Evolutionary conservation across 2,888 invertebrate species (phyloP), one percentile per base, ranked within the genome.

Genomic region (Aphrophora alni): DNA sequence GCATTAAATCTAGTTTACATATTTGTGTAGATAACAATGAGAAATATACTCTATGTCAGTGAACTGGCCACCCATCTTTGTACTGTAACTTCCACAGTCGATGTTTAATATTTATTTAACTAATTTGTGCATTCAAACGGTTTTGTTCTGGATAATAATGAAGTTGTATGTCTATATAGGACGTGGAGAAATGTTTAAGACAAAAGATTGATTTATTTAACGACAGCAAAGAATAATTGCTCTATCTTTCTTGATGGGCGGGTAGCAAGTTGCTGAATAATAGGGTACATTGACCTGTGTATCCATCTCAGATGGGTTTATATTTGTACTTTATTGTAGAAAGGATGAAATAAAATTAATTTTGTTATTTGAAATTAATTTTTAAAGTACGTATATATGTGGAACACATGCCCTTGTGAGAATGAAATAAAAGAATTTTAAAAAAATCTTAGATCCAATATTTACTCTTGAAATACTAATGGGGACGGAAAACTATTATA

Each of bases 121-220:
- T 59, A 59, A 59, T 59, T 59, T 59, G 59, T 59, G 59, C 59
- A 59, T 59, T 59, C 21, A 59, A 8, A 59, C 12, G 59, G 21
- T 21, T 59, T 59, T 59, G 59, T 59, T 7, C 59, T 4, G 59
- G 59, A 59, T 59, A 59, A 21, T 59, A 59, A 59, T 59, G 59
- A 59, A 59, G 59, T 14, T 59, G 59, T 59, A 44, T 44, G 44
- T 44, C 44, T 44, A 44, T 44, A 59, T 59, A 59, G 59, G 59
- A 59, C 59, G 59, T 59, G 21, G 59, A 44, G 44, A 59, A 59
- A 59, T 59, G 59, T n/a, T n/a, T 59, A 59, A 59, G 21, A 59
- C 59, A 59, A 59, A 59, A 59, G 59, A 59, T 59, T 59, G 59
- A 59, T 59, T 59, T 59, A 59, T 59, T 59, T 59, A 59, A 59